A percentile compares a stretch with the other conserved stretches of the same genome.
Conservation (phyloP, 1,140 invertebrate species). For the Cardiocondyla obscurior region DNA sequence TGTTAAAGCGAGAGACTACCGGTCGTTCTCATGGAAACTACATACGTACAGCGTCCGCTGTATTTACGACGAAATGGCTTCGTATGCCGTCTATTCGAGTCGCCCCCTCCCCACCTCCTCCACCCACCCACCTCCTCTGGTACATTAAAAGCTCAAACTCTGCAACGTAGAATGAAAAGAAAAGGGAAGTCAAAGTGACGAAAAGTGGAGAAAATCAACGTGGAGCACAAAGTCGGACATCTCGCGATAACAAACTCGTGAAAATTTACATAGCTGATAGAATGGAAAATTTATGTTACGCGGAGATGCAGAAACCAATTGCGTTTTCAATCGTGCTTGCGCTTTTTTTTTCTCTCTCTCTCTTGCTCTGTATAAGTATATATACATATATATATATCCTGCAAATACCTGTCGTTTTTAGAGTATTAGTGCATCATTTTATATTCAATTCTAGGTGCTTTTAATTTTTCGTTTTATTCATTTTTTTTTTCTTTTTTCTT, state of each 20-base stretch:
- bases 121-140: no score
- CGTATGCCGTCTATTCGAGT: conserved; percentile 50
- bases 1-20: conserved; percentile 37
- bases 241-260: conserved; percentile 40
- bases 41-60: conserved; percentile 3
- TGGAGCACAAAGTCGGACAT: conserved; percentile 18
- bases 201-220: conserved; percentile 30
- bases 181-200: conserved; percentile 26
- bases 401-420: neutral
- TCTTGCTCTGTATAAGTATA: no score
- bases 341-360: neutral
- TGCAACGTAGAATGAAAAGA: conserved; percentile 53
- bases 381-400: neutral
- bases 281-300: conserved; percentile 16
- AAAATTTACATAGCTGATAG: conserved; percentile 41
- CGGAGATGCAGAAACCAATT: neutral
- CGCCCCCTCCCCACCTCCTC: no score
- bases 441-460: neutral
- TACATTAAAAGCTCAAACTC: conserved; percentile 59
- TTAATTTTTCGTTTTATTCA: neutral
- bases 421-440: no score
- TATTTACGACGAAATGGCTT: conserved; percentile 50
- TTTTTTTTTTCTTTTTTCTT: no score
- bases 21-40: conserved; percentile 43
- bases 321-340: neutral